Base-by-base conservation (phyloP, 2,888 invertebrate genomes). In the Baccha elongata region DNA sequence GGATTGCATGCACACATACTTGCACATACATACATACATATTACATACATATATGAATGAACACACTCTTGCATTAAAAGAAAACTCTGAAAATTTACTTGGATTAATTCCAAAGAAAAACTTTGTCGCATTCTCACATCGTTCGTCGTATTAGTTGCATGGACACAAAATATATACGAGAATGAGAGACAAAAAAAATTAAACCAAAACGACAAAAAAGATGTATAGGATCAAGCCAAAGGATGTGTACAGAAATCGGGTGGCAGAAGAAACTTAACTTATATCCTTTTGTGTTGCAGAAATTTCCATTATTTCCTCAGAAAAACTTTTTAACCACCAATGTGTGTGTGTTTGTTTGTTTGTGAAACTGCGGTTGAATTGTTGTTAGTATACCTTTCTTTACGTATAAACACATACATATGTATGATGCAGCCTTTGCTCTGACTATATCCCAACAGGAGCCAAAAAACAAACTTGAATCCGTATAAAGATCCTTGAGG, bases 111-210 rank as follows among this genome's bases (percentile, higher is more conserved):
- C 84, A 84, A 83, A 83, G 76, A 76, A 84, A 84, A 84, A 83
- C 83, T 84, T 84, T 84, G 84, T 83, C 84, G 83, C 84, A 84
- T 84, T 84, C 75, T 84, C 84, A 81, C 84, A 81, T 84, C 84
- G 81, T 81, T 80, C 75, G 80, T 79, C 67, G 80, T 83, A 72
- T 76, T 83, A 75, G 80, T 75, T 83, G 83, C 78, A 83, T n/a
- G 72, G 62, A 83, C 78, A 53, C 29, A 65, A 48, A 58, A 15
- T 46, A 42, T 52, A 72, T 55, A 42, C 44, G 68, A 62, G 40
- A 58, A 53, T 15, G 50, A 62, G 46, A 58, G n/a, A 26, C 21
- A 17, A 44, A 60, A 21, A 60, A n/a, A 17, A 40, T 15, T 40
- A 50, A 67, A 32, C 53, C 48, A 58, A 29, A 74, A 75, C 73